A percentile compares a stretch with the other conserved stretches of the same genome.
These are phyloP conservation scores for Hetaerina americana DNA, from an alignment of 1,140 invertebrate species.

Conservation along the genomic window DNA sequence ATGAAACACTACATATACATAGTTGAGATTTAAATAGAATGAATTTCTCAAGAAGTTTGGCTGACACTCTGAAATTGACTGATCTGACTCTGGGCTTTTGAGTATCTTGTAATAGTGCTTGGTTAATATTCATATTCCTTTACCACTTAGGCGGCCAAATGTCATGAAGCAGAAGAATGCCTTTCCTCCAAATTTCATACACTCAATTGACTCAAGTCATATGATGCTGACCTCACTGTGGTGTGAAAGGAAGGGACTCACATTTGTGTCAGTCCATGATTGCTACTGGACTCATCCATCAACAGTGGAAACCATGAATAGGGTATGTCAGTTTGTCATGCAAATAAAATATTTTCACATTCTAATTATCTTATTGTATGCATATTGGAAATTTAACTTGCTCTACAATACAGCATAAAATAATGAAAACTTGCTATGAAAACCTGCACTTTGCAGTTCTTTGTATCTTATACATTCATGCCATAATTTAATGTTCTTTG, in stretches of 20 bases:
- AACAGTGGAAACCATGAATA: constrained; percentile 79
- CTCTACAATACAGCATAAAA: background rate
- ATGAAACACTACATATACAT: background rate
- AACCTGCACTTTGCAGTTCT: background rate
- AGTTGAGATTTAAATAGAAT: background rate
- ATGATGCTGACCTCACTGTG: constrained; percentile 97
- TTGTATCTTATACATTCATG: background rate
- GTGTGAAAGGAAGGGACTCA: constrained; percentile 66
- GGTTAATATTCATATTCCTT: constrained; percentile 6
- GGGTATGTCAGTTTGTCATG: constrained; percentile 36
- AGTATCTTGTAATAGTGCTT: background rate
- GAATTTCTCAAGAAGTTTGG: background rate
- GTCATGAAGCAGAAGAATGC: constrained; percentile 91
- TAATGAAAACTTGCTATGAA: background rate
- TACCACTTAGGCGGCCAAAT: constrained; percentile 58
- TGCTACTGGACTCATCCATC: constrained; percentile 97
- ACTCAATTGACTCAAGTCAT: constrained; percentile 94
- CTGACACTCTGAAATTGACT: background rate
- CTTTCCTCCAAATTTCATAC: constrained; percentile 98
- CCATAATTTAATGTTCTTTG: background rate
- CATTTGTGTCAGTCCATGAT: constrained; percentile 96
- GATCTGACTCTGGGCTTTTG: background rate
- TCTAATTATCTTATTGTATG: background rate
- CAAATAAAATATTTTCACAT: background rate
- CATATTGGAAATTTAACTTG: background rate